Evolutionary conservation across 2,888 invertebrate species (phyloP), one percentile per base, ranked within the genome.

Genomic region (Drosophila koepferae): DNA sequence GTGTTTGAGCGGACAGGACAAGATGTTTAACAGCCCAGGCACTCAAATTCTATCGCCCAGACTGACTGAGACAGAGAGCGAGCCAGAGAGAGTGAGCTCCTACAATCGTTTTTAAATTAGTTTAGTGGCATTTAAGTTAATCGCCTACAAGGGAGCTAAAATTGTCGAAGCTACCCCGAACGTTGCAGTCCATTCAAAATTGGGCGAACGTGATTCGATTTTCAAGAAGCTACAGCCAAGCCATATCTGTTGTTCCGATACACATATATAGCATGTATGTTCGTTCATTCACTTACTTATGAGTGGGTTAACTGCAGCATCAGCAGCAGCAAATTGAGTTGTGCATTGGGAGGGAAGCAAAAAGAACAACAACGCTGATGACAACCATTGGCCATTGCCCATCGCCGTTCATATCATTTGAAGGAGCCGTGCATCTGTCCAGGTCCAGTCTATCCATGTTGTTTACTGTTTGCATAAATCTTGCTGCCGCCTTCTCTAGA

Each of bases 91-190:
- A n/a, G 58, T 53, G 48, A 53, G 86, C 87, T 84, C 82, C 90
- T 86, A 80, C 91, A 92, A 91, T 92, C 89, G 91, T 76, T 91
- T 91, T 91, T 91, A 91, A 91, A 91, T 91, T 91, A 91, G 90
- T 91, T 91, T 90, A 91, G 88, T 91, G 87, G 91, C 90, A 89
- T 90, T 92, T 91, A 89, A 89, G 59, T 86, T 89, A 89, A 90
- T 90, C 87, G 89, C 82, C 85, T 88, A 85, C 81, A 90, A 89
- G 90, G 88, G 83, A 90, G 91, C 85, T 79, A 86, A 90, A 82
- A 88, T 86, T 81, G 81, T 82, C 78, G 70, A 69, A 54, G 56
- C 44, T 49, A 49, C 63, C 60, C 59, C 20, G 44, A 38, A 38
- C 56, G 59, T 51, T 46, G 49, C 65, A 53, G 59, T 54, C 46